Base-by-base conservation (phyloP, 2,113 vertebrate genomes). In the Zeus faber region DNA sequence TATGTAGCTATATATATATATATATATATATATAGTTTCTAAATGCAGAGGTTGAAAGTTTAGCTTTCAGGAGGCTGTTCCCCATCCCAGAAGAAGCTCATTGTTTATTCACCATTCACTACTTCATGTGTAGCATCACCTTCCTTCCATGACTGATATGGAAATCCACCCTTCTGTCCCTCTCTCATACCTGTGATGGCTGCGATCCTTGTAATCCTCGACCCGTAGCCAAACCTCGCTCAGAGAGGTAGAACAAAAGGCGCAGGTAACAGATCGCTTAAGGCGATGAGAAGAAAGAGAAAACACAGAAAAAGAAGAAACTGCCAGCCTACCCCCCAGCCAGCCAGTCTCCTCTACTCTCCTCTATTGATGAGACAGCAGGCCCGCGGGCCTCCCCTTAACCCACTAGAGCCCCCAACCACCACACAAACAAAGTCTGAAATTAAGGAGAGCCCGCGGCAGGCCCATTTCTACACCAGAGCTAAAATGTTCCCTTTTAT, bases 401-500 rank as follows among this genome's bases (percentile, higher is more conserved):
- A 79, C 85, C 77, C 80, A 70, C 61, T 70, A 77, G 83, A 83
- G 77, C 76, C 72, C 78, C 79, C 74, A 44, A 54, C 67, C 55
- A 37, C 74, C 44, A 54, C 73, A 55, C 83, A 89, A 89, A 88
- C 86, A 90, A 86, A 89, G 82, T 75, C 80, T 82, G 79, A 77
- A 88, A 89, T 87, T 85, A 83, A 79, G 82, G 76, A 67, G 76
- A 76, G 85, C 87, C 76, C 58, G 72, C 77, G 82, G 88, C 84
- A 60, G 73, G 74, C 67, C 69, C 56, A 48, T 67, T 82, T 74
- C 75, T 71, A 76, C 72, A 75, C 66, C 72, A 70, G 43, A 81
- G 70, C 76, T 81, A 71, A 79, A 83, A 75, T 67, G 81, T 79
- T 86, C 79, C 74, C 76, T 74, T 73, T 80, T 64, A 72, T 66